Evolutionary conservation across 2,113 vertebrate genomes (phyloP).

Genomic region (Vanacampus margaritifer): DNA sequence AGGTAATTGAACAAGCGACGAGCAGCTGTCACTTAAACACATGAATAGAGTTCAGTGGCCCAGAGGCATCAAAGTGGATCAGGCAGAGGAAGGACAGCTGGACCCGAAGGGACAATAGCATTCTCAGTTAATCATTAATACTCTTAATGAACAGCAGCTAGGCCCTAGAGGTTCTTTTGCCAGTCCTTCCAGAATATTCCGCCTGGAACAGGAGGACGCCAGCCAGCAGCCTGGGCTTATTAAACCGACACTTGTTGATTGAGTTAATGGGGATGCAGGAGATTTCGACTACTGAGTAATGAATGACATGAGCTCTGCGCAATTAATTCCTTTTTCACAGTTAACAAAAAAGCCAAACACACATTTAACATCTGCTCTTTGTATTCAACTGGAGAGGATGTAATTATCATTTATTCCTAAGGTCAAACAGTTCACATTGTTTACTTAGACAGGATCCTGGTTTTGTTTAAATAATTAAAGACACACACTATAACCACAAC

Average conservation of each 20-base stretch:
- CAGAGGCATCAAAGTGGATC: constrained; percentile 68
- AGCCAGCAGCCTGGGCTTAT: constrained; percentile 26
- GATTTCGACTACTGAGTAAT: constrained; percentile 28
- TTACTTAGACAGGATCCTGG: not conserved
- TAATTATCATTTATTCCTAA: not conserved
- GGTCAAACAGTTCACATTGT: constrained; percentile 1
- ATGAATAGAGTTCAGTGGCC: constrained; percentile 65
- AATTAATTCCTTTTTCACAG: not conserved
- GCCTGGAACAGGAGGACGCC: constrained; percentile 45
- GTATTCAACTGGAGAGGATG: not conserved
- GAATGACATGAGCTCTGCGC: not conserved
- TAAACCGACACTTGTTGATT: constrained; percentile 61
- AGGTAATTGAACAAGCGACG: constrained; percentile 50
- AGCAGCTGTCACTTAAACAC: constrained; percentile 75
- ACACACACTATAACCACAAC: not conserved
- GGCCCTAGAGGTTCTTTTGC: constrained; percentile 61
- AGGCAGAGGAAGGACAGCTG: constrained; percentile 66
- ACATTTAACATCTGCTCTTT: not conserved
- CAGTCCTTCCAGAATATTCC: constrained; percentile 56
- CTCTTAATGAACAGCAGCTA: constrained; percentile 71
- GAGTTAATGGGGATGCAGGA: constrained; percentile 39
- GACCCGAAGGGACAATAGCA: constrained; percentile 63
- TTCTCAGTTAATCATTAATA: constrained; percentile 75
- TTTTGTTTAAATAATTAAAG: not conserved
- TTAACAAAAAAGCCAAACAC: not conserved